Percentiles rank a stretch among this genome's conserved stretches.
Evolutionary conservation across 2,113 vertebrate genomes (phyloP).

Genomic region (Excalfactoria chinensis): DNA sequence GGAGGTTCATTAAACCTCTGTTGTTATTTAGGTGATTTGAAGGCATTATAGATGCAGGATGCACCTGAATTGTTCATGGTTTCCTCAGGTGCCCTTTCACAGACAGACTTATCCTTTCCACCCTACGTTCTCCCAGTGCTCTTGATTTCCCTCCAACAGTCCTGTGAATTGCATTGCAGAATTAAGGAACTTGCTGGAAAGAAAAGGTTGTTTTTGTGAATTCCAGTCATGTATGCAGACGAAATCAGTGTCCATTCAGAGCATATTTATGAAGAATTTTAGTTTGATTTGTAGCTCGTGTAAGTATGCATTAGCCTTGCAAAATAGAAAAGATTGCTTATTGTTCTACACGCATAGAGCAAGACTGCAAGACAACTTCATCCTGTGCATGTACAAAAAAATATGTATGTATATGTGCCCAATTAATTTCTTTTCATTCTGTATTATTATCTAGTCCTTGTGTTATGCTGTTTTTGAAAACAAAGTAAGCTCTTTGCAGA

Average conservation of each 20-base stretch:
- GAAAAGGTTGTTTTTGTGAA: not conserved
- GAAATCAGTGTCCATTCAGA: conserved; percentile 67
- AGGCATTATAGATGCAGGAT: not conserved
- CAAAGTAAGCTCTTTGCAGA: conserved; percentile 20
- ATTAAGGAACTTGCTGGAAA: conserved; percentile 26
- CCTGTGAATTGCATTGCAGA: not conserved
- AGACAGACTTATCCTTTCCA: not conserved
- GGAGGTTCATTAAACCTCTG: not conserved
- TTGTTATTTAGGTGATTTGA: not conserved
- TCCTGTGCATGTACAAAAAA: conserved; percentile 17
- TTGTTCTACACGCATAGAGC: conserved; percentile 33
- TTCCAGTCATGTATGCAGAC: not conserved
- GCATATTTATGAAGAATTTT: conserved; percentile 18
- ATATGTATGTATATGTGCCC: not conserved
- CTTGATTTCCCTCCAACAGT: not conserved
- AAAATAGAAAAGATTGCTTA: conserved; percentile 67
- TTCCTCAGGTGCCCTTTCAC: not conserved
- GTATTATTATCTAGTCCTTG: conserved; percentile 32
- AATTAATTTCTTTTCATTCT: conserved; percentile 49
- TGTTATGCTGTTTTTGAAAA: conserved; percentile 13
- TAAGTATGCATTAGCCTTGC: conserved; percentile 43
- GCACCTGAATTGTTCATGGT: not conserved
- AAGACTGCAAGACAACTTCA: conserved; percentile 28
- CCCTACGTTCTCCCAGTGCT: not conserved
- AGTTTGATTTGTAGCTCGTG: conserved; percentile 57